Conservation (phyloP, 1,140 invertebrate species). For the Asbolus verrucosus region DNA sequence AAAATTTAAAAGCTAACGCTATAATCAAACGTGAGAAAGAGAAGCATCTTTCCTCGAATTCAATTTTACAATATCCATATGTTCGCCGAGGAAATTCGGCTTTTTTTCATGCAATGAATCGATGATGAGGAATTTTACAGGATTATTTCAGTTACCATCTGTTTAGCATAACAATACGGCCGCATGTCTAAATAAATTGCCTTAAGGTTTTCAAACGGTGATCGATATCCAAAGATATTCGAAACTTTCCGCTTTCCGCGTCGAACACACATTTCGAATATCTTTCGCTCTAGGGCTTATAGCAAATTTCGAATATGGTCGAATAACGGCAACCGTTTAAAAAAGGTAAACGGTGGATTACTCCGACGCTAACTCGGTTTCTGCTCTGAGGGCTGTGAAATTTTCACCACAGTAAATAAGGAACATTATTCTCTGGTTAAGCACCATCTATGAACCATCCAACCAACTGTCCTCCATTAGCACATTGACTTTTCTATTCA, state of each 20-base stretch:
- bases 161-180: constrained; percentile 21
- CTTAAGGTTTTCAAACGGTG: constrained; percentile 14
- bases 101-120: neutral
- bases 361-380: neutral
- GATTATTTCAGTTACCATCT: constrained; percentile 28
- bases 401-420: constrained; percentile 12
- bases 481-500: too few species aligned
- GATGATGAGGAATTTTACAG: neutral
- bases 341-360: constrained; percentile 2
- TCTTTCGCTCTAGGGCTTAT: neutral
- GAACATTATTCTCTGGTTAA: neutral
- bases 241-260: too few species aligned
- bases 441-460: neutral
- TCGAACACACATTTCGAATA: neutral
- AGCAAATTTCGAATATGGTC: constrained; percentile 7
- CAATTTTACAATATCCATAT: constrained; percentile 29
- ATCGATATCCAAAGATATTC: constrained; percentile 10
- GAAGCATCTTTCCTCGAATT: neutral
- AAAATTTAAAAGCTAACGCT: constrained; percentile 10
- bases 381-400: too few species aligned
- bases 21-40: constrained; percentile 4
- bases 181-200: constrained; percentile 22
- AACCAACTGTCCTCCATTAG: neutral
- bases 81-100: neutral
- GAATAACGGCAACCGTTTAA: neutral